Evolutionary conservation across 2,797 vertebrate genomes (phyloP).

Genomic region (Amblyopsis hoosieri): DNA sequence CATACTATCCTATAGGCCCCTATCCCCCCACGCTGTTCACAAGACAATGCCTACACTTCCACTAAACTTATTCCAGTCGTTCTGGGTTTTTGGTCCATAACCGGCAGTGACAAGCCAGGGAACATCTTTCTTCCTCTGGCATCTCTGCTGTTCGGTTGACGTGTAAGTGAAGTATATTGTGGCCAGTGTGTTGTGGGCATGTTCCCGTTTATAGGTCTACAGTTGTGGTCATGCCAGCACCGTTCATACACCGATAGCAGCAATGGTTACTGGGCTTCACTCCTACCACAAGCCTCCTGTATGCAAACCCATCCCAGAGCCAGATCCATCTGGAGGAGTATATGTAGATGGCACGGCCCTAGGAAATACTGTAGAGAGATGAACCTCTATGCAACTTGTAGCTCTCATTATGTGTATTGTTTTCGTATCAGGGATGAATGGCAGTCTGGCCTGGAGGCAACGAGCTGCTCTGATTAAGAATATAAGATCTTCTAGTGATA

Average conservation of each 20-base stretch:
- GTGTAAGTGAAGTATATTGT: conserved; percentile 56
- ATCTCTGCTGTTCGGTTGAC: conserved; percentile 44
- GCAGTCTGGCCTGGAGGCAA: conserved; percentile 37
- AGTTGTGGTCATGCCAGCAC: conserved; percentile 47
- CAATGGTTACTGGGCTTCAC: conserved; percentile 22
- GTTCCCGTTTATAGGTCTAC: conserved; percentile 53
- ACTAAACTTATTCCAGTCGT: conserved; percentile 19
- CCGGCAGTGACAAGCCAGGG: conserved; percentile 53
- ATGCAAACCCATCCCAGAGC: conserved; percentile 61
- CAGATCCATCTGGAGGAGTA: conserved; percentile 31
- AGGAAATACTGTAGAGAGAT: conserved; percentile 46
- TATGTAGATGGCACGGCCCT: conserved; percentile 24
- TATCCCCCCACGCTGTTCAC: conserved; percentile 16
- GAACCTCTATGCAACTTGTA: conserved; percentile 53
- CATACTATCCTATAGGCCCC: not conserved
- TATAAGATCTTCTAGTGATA: conserved; percentile 39
- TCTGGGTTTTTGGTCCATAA: conserved; percentile 45
- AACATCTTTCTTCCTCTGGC: conserved; percentile 52
- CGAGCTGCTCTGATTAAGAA: conserved; percentile 52
- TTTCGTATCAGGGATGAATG: conserved; percentile 67
- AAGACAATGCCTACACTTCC: conserved; percentile 22
- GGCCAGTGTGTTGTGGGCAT: conserved; percentile 59
- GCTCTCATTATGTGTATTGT: conserved; percentile 69
- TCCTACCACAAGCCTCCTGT: conserved; percentile 55
- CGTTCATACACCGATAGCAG: conserved; percentile 13